Conservation (phyloP, 1,140 invertebrate genomes). For the Venturia canescens region DNA sequence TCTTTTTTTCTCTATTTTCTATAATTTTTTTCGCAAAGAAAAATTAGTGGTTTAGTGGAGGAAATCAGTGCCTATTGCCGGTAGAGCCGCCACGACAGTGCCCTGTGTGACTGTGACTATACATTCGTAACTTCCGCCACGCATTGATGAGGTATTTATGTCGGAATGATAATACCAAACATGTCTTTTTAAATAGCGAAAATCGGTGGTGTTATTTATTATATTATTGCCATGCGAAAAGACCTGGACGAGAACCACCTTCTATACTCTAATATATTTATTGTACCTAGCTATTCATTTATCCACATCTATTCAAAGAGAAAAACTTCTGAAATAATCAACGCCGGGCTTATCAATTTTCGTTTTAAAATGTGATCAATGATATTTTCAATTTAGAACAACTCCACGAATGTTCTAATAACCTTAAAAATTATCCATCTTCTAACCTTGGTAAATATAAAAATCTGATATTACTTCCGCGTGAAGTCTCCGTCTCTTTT, state of each 20-base stretch:
- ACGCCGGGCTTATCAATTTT: no score
- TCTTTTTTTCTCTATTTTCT: conserved; percentile 33
- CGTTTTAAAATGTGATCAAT: no score
- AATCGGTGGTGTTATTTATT: conserved; percentile 29
- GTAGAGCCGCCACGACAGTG: conserved; percentile 76
- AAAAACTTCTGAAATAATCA: no score
- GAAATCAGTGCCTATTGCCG: conserved; percentile 75
- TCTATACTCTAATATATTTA: not conserved
- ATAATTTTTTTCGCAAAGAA: conserved; percentile 44
- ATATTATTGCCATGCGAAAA: conserved; percentile 8
- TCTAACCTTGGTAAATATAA: no score
- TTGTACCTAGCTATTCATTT: no score
- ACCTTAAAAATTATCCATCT: no score
- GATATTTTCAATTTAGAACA: no score
- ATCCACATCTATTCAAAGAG: not conserved
- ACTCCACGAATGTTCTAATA: no score
- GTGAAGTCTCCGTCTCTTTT: no score
- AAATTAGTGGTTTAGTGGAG: conserved; percentile 74
- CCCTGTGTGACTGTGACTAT: conserved; percentile 77
- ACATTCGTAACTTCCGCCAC: conserved; percentile 77
- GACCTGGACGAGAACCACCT: not conserved
- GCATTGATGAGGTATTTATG: conserved; percentile 77
- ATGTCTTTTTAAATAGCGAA: conserved; percentile 66
- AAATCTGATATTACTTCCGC: no score
- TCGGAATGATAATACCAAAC: conserved; percentile 76